Evolutionary conservation across 2,113 vertebrate genomes (phyloP), one percentile per base, ranked within the genome.

Genomic region (Epinephelus moara): DNA sequence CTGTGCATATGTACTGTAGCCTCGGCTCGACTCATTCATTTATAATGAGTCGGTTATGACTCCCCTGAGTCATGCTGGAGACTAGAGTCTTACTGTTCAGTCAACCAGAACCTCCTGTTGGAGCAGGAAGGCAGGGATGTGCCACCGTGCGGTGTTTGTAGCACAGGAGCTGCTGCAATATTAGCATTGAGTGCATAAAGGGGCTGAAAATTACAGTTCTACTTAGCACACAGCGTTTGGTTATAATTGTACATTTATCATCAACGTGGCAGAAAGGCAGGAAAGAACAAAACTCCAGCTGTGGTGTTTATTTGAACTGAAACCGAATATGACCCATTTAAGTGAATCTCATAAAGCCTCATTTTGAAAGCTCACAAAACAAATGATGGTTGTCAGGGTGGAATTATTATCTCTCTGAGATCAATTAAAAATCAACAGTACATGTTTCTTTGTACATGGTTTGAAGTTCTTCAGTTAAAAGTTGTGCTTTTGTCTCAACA

Each of bases 31-130:
- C 75, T 93, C 88, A 86, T 94, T 93, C 86, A 93, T 92, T 93
- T 92, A 75, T 93, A 93, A 94, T 91, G 86, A 91, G 86, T 80
- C 40, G 56, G 90, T 86, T 85, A 89, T 85, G 86, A 86, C 78
- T 94, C 90, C 92, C 88, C 55, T 71, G 91, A 92, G 90, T 87
- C 79, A 83, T 30, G 62, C 61, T 83, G 88, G 88, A 92, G 87
- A 91, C 90, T 50, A 37, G 56, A 80, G 75, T 91, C 85, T 92
- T 80, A 87, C 77, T 85, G 80, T 67, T 89, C 86, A 87, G 84
- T 81, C 87, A 84, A 85, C 88, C 86, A 83, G 82, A 95, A 87
- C 88, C 84, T 89, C 81, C 84, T 88, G 82, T 89, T 87, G 82
- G 78, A 85, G 70, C 71, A 82, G 49, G 67, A 79, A 80, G 68